These are phyloP conservation scores for Thymallus thymallus DNA, from an alignment of 2,113 vertebrate species.

Conservation along the genomic window DNA sequence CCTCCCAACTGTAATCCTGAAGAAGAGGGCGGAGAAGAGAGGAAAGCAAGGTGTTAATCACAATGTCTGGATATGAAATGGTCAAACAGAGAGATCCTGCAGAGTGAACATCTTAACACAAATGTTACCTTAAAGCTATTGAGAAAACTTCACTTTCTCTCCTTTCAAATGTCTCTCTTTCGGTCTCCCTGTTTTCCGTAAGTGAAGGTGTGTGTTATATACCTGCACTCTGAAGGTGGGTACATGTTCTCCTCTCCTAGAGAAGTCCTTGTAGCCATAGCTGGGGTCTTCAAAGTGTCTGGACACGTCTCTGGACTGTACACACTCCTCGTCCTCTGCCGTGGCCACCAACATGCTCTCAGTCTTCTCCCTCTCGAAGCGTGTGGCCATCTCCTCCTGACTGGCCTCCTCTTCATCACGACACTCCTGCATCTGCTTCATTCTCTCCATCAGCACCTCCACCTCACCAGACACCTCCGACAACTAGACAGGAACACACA, in stretches of 20 bases:
- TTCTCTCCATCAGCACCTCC: constrained; percentile 96
- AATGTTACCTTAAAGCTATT: no score
- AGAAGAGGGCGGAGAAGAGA: background rate
- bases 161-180: background rate
- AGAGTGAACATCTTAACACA: no score
- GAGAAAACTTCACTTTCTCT: no score
- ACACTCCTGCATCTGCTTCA: constrained; percentile 95
- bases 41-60: background rate
- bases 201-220: constrained; percentile 19
- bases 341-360: constrained; percentile 94
- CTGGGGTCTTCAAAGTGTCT: constrained; percentile 92
- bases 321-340: constrained; percentile 87
- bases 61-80: no score
- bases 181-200: background rate
- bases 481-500: constrained; percentile 71
- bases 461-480: constrained; percentile 90
- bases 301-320: constrained; percentile 86
- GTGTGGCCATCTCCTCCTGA: constrained; percentile 96
- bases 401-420: constrained; percentile 94
- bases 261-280: constrained; percentile 98
- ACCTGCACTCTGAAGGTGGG: constrained; percentile 97
- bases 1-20: constrained; percentile 90
- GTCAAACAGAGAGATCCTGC: background rate
- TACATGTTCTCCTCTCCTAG: constrained; percentile 90
- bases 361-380: constrained; percentile 94